Evolutionary conservation across 2,113 vertebrate species (phyloP).

Genomic region (Psammodynastes pulverulentus): DNA sequence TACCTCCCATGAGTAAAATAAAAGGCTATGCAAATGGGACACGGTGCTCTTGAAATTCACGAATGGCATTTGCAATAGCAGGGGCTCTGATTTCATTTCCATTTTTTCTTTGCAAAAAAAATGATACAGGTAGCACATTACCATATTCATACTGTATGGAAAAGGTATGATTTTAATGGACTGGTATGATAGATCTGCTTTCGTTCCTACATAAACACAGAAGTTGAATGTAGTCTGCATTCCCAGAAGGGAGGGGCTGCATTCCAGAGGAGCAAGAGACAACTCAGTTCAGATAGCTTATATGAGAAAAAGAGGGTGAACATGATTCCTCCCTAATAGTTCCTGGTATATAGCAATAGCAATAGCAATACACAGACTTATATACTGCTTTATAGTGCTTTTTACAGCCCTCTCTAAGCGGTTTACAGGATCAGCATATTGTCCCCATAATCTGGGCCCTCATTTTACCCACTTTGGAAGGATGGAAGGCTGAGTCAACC

Average conservation of each 20-base stretch:
- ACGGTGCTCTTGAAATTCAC: neutral
- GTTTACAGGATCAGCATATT: too few relatives aligned
- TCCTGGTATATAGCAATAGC: too few relatives aligned
- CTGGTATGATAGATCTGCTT: neutral
- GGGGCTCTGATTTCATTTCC: neutral
- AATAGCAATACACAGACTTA: too few relatives aligned
- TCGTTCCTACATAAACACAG: neutral
- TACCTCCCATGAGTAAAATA: neutral
- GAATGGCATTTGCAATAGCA: neutral
- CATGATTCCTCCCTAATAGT: neutral
- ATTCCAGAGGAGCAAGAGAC: neutral
- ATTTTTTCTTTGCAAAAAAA: neutral
- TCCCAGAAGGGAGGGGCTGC: neutral
- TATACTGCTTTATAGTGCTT: too few relatives aligned
- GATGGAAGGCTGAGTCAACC: too few relatives aligned
- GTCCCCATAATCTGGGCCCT: too few relatives aligned
- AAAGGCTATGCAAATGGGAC: neutral
- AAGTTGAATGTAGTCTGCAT: neutral
- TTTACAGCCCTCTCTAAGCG: too few relatives aligned
- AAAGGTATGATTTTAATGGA: neutral
- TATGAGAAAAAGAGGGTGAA: neutral
- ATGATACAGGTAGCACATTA: slow-evolving; percentile 1
- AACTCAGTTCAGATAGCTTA: neutral
- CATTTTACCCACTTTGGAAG: too few relatives aligned
- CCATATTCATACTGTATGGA: neutral